Evolutionary conservation across 2,888 invertebrate genomes (phyloP).

Genomic region (Dynastes tityus): DNA sequence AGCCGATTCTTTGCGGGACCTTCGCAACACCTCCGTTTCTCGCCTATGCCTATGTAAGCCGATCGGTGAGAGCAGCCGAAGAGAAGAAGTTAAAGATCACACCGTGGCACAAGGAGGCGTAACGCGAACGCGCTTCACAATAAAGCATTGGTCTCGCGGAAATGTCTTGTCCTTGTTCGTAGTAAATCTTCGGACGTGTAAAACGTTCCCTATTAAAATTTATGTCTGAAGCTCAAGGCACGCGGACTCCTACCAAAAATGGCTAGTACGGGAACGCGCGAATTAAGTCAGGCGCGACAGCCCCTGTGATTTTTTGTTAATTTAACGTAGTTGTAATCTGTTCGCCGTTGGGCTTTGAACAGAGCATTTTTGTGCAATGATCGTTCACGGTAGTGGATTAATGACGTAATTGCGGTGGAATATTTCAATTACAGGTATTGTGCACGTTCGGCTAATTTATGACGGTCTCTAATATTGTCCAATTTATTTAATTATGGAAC

Average conservation of each 20-base stretch:
- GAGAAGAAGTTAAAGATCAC: conserved; percentile 28
- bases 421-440: conserved; percentile 44
- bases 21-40: conserved; percentile 30
- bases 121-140: conserved; percentile 35
- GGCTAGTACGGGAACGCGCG: conserved; percentile 36
- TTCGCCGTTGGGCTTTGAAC: conserved; percentile 31
- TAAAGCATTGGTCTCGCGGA: conserved; percentile 44
- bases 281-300: conserved; percentile 44
- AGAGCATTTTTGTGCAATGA: conserved; percentile 36
- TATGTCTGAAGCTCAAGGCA: conserved; percentile 41
- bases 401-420: conserved; percentile 39
- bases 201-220: conserved; percentile 47
- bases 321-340: too few species aligned
- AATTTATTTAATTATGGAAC: conserved; percentile 37
- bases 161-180: conserved; percentile 40
- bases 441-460: conserved; percentile 32
- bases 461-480: conserved; percentile 23
- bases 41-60: not conserved
- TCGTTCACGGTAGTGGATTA: conserved; percentile 37
- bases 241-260: conserved; percentile 43
- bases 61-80: conserved; percentile 7
- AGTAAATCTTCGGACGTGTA: conserved; percentile 45
- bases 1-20: conserved; percentile 8
- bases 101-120: conserved; percentile 33
- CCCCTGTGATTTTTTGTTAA: too few species aligned